These are phyloP conservation scores for Oryctolagus cuniculus DNA, from an alignment of 2,113 vertebrate genomes.

Conservation along the genomic window DNA sequence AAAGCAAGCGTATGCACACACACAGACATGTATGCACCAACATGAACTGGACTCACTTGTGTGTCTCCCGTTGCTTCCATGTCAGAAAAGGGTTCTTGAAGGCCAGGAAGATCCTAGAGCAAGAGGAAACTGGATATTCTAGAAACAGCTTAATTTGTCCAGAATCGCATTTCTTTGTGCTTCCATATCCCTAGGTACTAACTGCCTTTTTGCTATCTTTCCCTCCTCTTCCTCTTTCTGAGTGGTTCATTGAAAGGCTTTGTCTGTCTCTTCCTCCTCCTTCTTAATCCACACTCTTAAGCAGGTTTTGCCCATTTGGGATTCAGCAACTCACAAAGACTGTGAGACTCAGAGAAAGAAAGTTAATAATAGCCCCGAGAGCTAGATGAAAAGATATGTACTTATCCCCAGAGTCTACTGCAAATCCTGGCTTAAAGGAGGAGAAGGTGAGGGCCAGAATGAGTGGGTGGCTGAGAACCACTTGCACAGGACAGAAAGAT, in stretches of 20 bases:
- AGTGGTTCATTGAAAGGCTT: not conserved
- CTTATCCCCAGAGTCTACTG: not conserved
- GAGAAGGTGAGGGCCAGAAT: not conserved
- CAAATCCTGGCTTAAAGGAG: not conserved
- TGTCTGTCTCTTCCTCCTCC: not conserved
- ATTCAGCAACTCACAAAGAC: not conserved
- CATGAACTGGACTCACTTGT: not conserved
- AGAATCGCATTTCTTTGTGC: not conserved
- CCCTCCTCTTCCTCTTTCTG: not conserved
- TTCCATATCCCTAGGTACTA: not conserved
- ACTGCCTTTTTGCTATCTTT: not conserved
- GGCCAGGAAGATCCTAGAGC: not conserved
- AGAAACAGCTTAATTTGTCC: not conserved
- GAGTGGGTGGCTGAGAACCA: too few species aligned
- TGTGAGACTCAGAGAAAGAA: slow-evolving; percentile 36
- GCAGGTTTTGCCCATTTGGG: not conserved
- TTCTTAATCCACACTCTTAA: not conserved
- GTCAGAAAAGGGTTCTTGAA: not conserved
- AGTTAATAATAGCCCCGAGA: slow-evolving; percentile 14
- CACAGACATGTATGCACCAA: not conserved
- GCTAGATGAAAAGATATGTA: not conserved
- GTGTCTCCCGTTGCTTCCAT: not conserved
- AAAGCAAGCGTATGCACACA: not conserved
- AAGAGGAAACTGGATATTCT: not conserved
- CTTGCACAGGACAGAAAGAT: not conserved